Base-by-base conservation (phyloP, 2,888 invertebrate species). In the Cynaeus angustus region DNA sequence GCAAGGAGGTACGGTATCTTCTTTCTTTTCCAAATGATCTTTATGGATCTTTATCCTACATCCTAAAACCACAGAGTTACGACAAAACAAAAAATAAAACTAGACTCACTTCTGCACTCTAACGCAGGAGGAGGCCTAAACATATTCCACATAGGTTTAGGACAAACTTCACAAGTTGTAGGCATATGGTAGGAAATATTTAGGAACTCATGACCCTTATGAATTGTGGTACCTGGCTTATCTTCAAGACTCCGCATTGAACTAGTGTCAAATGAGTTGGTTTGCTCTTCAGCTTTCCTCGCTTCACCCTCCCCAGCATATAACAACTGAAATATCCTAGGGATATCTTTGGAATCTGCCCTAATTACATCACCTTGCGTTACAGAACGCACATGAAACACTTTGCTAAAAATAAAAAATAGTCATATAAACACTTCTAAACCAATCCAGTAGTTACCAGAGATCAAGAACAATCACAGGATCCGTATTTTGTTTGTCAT, bases 321-420 rank as follows among this genome's bases (percentile, higher is more conserved):
- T 81, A 99, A 87, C 82, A 99, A 89, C 89, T 97, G 91, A 88
- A 99, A 99, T 87, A 99, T 99, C 86, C 97, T 93, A 80, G 99
- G 99, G 87, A 99, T 97, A 89, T 99, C 98, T 91, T 96, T 97
- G 86, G 97, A 96, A 89, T 98, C 98, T 65, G 98, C 99, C 84
- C 98, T 92, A 85, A 99, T 98, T 80, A 99, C 98, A 89, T 99
- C 99, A 80, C 98, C 98, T 86, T 98, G 98, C 73, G 99, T 98
- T 77, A 99, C 99, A 71, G 97, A 95, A 75, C 99, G 92, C 78
- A 99, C 99, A 88, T 99, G 98, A 89, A 98, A 99, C 84, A 99
- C 94, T 90, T 99, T 98, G 87, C 98, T 97, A 70, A 14, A 79
- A 77, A 58, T 56, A 7, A 38, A 52, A 50, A 0, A 45, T 46